These are phyloP conservation scores for Luperina testacea DNA, from an alignment of 2,888 invertebrate genomes.

Conservation along the genomic window DNA sequence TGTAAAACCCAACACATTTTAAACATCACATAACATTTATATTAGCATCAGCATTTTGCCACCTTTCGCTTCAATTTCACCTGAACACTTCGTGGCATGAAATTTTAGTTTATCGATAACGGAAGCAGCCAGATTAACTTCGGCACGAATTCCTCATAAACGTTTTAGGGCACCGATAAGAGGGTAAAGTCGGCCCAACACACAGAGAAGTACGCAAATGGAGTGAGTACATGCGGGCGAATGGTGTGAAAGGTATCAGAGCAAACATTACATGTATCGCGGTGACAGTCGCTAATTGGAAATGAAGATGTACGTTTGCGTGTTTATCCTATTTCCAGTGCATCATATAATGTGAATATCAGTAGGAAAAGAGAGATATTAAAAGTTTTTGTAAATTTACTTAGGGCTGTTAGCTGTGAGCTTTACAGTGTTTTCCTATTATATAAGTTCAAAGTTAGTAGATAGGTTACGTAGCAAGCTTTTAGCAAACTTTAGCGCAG, in stretches of 20 bases:
- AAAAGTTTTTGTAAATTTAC: neutral
- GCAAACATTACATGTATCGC: conserved; percentile 13
- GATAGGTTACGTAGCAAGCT: neutral
- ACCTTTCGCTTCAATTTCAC: conserved; percentile 66
- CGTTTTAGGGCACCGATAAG: conserved; percentile 84
- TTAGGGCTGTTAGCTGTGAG: neutral
- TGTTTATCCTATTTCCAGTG: neutral
- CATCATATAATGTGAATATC: neutral
- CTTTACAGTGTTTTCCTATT: neutral
- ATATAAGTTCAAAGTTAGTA: neutral
- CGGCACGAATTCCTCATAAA: conserved; percentile 87
- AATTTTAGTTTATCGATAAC: conserved; percentile 85
- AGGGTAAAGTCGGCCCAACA: conserved; percentile 49
- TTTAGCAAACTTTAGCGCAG: neutral
- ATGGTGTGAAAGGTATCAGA: neutral
- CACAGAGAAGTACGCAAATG: conserved; percentile 48
- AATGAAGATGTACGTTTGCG: neutral
- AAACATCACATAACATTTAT: conserved; percentile 40
- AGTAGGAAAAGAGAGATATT: neutral
- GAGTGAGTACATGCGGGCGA: conserved; percentile 44
- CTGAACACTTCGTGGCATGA: conserved; percentile 71
- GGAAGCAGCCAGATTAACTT: conserved; percentile 85
- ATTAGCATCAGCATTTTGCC: conserved; percentile 48
- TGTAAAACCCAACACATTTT: conserved; percentile 28
- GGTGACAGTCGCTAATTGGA: neutral